A percentile compares a stretch with the other conserved stretches of the same genome.
Evolutionary conservation across 2,113 vertebrate genomes (phyloP).

Genomic region (Clupea harengus): DNA sequence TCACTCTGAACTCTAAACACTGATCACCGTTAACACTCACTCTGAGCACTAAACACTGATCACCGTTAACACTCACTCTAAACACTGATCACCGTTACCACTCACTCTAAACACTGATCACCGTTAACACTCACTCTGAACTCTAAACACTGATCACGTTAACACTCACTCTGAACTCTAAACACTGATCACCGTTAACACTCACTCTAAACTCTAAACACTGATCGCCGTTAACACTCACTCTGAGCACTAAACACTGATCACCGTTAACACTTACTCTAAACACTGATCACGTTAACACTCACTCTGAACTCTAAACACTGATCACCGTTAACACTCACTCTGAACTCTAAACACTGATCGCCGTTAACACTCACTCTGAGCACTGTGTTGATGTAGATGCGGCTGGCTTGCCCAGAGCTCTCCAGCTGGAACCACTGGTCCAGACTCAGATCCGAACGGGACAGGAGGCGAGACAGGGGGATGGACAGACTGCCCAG

Average conservation of each 20-base stretch:
- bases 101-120: too few relatives aligned
- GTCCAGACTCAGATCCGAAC: conserved; percentile 74
- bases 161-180: conserved; percentile 71
- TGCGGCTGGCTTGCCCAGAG: conserved; percentile 79
- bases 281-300: neutral
- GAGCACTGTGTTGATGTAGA: conserved; percentile 81
- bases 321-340: too few relatives aligned
- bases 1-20: too few relatives aligned
- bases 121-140: too few relatives aligned
- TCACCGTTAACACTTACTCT: too few relatives aligned
- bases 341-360: neutral
- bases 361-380: conserved; percentile 67
- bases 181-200: too few relatives aligned
- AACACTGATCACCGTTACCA: too few relatives aligned
- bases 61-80: conserved; percentile 68
- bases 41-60: neutral
- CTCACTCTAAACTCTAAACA: too few relatives aligned
- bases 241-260: conserved; percentile 66
- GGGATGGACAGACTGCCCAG: conserved; percentile 81
- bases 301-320: too few relatives aligned
- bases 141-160: conserved; percentile 27
- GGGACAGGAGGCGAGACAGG: conserved; percentile 75
- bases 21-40: too few relatives aligned
- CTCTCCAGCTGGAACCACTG: conserved; percentile 85
- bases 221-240: conserved; percentile 56